phyloP scores from a whole-genome alignment of 2,797 vertebrate genomes.

The Melanotaenia nigrans region DNA sequence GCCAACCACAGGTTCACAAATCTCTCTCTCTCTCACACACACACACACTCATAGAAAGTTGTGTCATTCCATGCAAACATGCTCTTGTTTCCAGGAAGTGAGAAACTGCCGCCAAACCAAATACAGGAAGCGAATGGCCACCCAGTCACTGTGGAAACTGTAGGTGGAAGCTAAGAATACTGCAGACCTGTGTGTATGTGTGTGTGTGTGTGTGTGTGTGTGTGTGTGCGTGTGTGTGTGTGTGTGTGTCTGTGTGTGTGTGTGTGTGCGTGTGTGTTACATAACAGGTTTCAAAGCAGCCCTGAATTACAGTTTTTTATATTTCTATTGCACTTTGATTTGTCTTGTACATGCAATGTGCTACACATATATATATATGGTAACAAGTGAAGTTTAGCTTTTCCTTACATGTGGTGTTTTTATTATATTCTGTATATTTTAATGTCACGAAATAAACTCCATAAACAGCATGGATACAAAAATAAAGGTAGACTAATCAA shows the following conservation, averaged over 20 bases:
- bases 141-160: constrained; percentile 75
- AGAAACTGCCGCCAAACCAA: constrained; percentile 39
- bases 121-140: constrained; percentile 69
- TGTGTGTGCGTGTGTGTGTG: background rate
- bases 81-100: constrained; percentile 56
- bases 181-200: background rate
- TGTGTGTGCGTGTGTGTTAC: background rate
- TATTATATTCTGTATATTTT: background rate
- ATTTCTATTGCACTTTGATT: background rate
- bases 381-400: background rate
- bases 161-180: constrained; percentile 72
- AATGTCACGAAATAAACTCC: too few species aligned
- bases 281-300: background rate
- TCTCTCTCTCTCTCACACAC: constrained; percentile 6
- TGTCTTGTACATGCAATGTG: background rate
- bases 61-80: constrained; percentile 2
- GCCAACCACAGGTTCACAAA: constrained; percentile 27
- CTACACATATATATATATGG: too few species aligned
- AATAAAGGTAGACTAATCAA: too few species aligned
- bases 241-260: background rate
- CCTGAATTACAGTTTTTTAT: background rate
- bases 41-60: constrained; percentile 8
- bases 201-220: background rate
- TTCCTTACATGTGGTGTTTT: background rate
- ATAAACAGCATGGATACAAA: too few species aligned